Base-by-base conservation (phyloP, 2,888 invertebrate genomes). In the Limnephilus marmoratus region DNA sequence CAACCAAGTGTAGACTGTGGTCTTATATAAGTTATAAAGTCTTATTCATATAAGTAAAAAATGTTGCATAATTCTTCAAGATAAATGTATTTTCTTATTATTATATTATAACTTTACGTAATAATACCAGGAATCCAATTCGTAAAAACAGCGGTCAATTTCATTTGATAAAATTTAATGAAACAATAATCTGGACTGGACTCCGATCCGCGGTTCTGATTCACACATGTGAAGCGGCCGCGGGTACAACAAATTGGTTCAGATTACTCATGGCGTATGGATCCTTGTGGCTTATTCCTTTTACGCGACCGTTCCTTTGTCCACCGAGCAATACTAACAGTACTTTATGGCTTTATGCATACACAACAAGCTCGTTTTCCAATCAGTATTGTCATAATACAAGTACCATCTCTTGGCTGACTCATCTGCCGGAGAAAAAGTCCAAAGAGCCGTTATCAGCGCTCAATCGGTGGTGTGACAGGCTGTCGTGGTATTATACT, bases 161-260 rank as follows among this genome's bases (percentile, higher is more conserved):
- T 68, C 7, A n/a, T 68, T 68, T 68, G 7, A 24, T 68, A 9
- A 68, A 68, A 9, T 68, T 68, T 68, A 68, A 68, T 68, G 7
- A 24, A 24, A 68, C n/a, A 68, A 68, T 68, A 68, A 68, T 68
- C 68, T 31, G 53, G 31, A 86, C 68, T 31, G 53, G 31, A 86
- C 13, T 86, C 15, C n/a, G 89, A 81, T 89, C 89, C 34, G 31
- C 81, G 81, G 37, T 7, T 41, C 81, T 81, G 81, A 89, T 81
- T 89, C 89, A 81, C 89, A 15, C 89, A 9, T 89, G 89, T 89
- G 81, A 89, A 41, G 89, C n/a, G 80, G 89, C 89, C 89, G 81
- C 87, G 13, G 53, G 34, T 45, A 86, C 53, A 29, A 45, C 45
- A n/a, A 45, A 29, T 86, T 45, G 31, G 86, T 45, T 34, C 24